These are phyloP conservation scores for Phrynosoma platyrhinos DNA, from an alignment of 2,113 vertebrate genomes.

Conservation along the genomic window DNA sequence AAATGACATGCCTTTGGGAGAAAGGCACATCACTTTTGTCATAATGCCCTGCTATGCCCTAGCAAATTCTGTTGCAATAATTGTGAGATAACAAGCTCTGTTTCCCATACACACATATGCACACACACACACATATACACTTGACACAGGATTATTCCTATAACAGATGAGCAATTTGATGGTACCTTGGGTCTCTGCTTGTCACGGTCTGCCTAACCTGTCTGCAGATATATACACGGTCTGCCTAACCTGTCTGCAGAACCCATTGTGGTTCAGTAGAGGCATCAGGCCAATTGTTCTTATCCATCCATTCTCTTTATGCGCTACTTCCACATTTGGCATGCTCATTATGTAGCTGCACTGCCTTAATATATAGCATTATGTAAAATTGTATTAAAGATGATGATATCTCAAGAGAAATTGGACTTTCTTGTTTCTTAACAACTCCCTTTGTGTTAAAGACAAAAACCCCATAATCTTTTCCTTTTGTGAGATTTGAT, in stretches of 20 bases:
- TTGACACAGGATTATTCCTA: not conserved
- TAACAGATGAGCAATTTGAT: not conserved
- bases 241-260: not conserved
- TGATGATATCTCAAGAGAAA: constrained; percentile 42
- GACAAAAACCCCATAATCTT: constrained; percentile 44
- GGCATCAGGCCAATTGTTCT: constrained; percentile 19
- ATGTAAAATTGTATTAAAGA: constrained; percentile 38
- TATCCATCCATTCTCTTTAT: not conserved
- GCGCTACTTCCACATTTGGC: not conserved
- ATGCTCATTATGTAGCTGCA: constrained; percentile 2
- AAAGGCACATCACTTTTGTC: not conserved
- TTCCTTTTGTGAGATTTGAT: constrained; percentile 35
- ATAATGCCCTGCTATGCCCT: too few species aligned
- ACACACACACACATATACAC: too few species aligned
- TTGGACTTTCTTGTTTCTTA: constrained; percentile 31
- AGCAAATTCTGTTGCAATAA: not conserved
- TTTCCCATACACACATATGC: not conserved
- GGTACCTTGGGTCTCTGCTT: not conserved
- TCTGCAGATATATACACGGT: fast-evolving
- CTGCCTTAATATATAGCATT: constrained; percentile 22
- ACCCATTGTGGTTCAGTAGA: not conserved
- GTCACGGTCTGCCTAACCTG: not conserved
- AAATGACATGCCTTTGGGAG: not conserved
- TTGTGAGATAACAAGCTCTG: not conserved
- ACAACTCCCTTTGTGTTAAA: constrained; percentile 41